Evolutionary conservation across 2,888 invertebrate species (phyloP), one percentile per base, ranked within the genome.

Genomic region (Dione vanillae): DNA sequence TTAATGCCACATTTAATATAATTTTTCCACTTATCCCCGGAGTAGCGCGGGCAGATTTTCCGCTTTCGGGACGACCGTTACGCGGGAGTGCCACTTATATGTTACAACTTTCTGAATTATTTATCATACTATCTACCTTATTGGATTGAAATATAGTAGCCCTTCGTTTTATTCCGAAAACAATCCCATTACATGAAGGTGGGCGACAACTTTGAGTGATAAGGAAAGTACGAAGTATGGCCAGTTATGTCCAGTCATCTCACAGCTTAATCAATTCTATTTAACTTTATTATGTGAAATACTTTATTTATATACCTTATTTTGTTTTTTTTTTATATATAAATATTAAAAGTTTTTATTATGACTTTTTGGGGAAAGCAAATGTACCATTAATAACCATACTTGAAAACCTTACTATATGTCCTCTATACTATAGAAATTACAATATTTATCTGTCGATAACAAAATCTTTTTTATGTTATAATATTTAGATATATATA

Each of bases 41-140:
- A 84, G 82, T 81, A 81, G 80, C 77, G 81, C 75, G 84, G 80
- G 82, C 79, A 76, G 82, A 85, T 83, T 86, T 82, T 82, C 81
- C 80, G 77, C 78, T 85, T 89, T 87, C 88, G 12, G 74, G 83
- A 84, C 87, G 90, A 80, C 85, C 89, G 85, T 92, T 90, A 91
- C 85, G 82, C 81, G 84, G 78, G 84, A 90, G 85, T 87, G 85
- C 89, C 91, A 90, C 91, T 92, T 92, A 92, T 90, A 88, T 86
- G 91, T 90, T 90, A 91, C 90, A 88, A 85, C 87, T 86, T 85
- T 83, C 84, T 92, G 90, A 91, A 93, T 92, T 89, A 91, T 93
- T 92, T 90, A 93, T 90, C 82, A 86, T 85, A 91, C 89, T 91
- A 90, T 89, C 88, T 84, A 78, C 85, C 86, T 89, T 90, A 90